Conservation (phyloP, 2,113 vertebrate species). For the Leptocoma aspasia region DNA sequence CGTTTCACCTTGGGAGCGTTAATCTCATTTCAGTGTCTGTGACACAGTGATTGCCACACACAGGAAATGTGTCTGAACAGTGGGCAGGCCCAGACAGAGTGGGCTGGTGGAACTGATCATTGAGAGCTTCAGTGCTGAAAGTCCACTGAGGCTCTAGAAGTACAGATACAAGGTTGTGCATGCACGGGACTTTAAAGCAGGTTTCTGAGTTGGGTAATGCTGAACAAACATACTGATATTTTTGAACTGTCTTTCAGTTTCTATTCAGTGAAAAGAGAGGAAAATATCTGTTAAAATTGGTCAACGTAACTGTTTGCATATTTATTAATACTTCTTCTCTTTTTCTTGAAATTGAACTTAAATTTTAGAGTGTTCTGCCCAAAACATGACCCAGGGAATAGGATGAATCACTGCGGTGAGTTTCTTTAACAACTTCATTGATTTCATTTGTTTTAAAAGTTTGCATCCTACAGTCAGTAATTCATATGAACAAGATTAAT, state of each 20-base stretch:
- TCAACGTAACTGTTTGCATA: background rate
- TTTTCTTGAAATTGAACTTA: constrained; percentile 50
- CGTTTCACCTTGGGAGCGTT: background rate
- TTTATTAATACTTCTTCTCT: constrained; percentile 47
- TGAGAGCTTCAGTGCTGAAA: background rate
- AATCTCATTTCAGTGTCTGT: background rate
- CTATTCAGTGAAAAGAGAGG: background rate
- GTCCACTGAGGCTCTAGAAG: background rate
- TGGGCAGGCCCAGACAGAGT: background rate
- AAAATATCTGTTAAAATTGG: constrained; percentile 18
- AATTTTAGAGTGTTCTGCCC: constrained; percentile 72
- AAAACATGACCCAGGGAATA: constrained; percentile 62
- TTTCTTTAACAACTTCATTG: constrained; percentile 32
- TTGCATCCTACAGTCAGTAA: background rate
- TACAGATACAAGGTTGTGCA: background rate
- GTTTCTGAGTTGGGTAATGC: background rate
- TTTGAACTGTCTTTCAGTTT: background rate
- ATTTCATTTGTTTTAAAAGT: background rate
- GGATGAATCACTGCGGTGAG: constrained; percentile 52
- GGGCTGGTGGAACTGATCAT: background rate
- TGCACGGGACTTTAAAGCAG: background rate
- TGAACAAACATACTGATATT: background rate
- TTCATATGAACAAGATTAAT: background rate
- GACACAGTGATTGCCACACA: background rate
- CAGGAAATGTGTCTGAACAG: background rate